A percentile compares a stretch with the other conserved stretches of the same genome.
These are phyloP conservation scores for Chloroceryle inda DNA, from an alignment of 2,797 vertebrate species.

Conservation along the genomic window DNA sequence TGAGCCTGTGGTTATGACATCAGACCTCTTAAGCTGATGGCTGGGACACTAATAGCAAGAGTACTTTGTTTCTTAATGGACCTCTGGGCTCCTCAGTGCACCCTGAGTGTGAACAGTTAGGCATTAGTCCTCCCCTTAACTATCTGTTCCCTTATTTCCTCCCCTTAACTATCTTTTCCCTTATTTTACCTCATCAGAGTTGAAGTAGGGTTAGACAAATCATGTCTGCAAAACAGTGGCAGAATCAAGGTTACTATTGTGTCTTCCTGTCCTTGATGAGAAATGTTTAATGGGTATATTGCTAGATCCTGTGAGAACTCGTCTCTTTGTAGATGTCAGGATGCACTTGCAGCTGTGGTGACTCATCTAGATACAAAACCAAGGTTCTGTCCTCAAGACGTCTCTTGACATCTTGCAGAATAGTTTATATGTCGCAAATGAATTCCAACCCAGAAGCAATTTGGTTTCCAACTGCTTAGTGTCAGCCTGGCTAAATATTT, in stretches of 20 bases:
- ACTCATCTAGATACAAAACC: background rate
- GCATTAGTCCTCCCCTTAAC: background rate
- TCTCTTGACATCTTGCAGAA: background rate
- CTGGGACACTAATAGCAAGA: background rate
- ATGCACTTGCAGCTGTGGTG: background rate
- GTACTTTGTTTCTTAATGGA: background rate
- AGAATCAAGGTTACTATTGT: background rate
- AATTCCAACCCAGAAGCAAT: background rate
- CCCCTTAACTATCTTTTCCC: rapidly evolving
- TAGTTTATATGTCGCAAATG: background rate
- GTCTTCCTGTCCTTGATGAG: background rate
- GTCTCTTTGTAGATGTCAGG: background rate
- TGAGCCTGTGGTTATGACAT: background rate
- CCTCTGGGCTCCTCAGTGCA: background rate
- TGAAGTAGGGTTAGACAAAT: background rate
- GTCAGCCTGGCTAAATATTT: background rate
- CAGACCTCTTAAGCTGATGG: background rate
- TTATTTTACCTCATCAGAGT: background rate
- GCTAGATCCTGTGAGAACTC: background rate
- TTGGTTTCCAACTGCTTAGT: background rate
- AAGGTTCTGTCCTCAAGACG: background rate
- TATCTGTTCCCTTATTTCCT: background rate
- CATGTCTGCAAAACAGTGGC: background rate
- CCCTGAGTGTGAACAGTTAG: background rate
- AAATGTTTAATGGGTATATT: background rate